Evolutionary conservation across 2,113 vertebrate genomes (phyloP).

Genomic region (Hippocampus barbouri): DNA sequence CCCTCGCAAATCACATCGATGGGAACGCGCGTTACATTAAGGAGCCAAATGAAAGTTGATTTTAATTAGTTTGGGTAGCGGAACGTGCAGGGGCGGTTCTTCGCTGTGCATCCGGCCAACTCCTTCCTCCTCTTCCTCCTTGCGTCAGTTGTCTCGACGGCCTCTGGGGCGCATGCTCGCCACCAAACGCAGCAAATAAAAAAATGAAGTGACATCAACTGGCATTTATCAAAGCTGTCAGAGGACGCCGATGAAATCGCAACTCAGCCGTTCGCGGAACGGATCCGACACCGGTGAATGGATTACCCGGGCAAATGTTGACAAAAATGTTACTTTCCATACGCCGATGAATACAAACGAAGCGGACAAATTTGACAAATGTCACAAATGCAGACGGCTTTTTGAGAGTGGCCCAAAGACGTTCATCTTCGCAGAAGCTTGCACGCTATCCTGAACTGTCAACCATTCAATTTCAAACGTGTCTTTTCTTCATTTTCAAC

Average conservation of each 20-base stretch:
- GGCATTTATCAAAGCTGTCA: slow-evolving; percentile 20
- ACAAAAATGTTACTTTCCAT: slow-evolving; percentile 12
- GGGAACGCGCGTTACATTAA: slow-evolving; percentile 7
- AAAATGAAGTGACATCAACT: slow-evolving; percentile 5
- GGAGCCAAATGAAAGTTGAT: slow-evolving; percentile 17
- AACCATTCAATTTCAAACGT: too few species aligned
- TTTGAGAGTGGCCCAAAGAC: slow-evolving; percentile 7
- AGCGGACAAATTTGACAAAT: slow-evolving; percentile 13
- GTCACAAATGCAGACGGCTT: slow-evolving; percentile 18
- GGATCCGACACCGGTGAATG: not conserved
- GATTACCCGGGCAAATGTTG: slow-evolving; percentile 6
- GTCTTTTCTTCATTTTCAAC: too few species aligned
- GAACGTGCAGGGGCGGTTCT: slow-evolving; percentile 3
- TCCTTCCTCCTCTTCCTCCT: slow-evolving; percentile 2
- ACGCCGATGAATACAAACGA: slow-evolving; percentile 29
- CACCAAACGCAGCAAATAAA: slow-evolving; percentile 16
- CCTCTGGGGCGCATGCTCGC: slow-evolving; percentile 12
- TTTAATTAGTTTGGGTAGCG: slow-evolving; percentile 29
- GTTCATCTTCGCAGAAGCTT: too few species aligned
- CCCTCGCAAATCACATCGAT: not conserved
- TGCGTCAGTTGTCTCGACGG: slow-evolving; percentile 11
- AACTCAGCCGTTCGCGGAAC: slow-evolving; percentile 13
- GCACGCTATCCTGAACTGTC: too few species aligned
- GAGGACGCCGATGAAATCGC: slow-evolving; percentile 38
- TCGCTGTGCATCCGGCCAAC: too few species aligned